Percentiles rank a stretch among this genome's conserved stretches.
Conservation (phyloP, 2,113 vertebrate species). For the Charadrius vociferus region DNA sequence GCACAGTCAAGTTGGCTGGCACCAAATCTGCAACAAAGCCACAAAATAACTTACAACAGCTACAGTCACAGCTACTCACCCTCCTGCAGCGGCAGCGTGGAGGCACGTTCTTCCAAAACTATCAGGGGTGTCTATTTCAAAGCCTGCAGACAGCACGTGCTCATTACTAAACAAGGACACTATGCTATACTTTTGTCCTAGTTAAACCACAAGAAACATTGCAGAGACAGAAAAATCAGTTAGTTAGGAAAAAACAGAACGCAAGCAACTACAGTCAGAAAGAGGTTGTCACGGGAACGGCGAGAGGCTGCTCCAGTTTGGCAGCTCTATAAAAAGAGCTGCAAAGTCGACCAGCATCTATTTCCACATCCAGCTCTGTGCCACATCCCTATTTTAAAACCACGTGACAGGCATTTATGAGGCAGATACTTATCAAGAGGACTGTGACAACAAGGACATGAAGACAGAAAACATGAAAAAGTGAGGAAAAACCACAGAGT, state of each 20-base stretch:
- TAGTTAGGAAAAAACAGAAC: constrained; percentile 74
- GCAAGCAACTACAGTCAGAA: constrained; percentile 75
- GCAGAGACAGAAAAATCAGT: constrained; percentile 84
- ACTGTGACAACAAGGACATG: constrained; percentile 18
- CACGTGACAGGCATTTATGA: constrained; percentile 40
- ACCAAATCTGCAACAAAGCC: background rate
- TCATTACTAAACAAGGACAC: constrained; percentile 93
- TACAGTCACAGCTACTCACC: constrained; percentile 78
- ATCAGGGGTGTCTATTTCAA: constrained; percentile 97
- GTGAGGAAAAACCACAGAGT: background rate
- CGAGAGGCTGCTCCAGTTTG: constrained; percentile 55
- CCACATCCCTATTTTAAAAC: constrained; percentile 42
- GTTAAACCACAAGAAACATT: constrained; percentile 81
- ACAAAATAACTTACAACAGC: background rate
- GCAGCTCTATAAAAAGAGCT: constrained; percentile 62
- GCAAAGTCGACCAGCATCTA: constrained; percentile 37
- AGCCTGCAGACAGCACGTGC: constrained; percentile 97
- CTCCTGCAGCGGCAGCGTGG: constrained; percentile 95
- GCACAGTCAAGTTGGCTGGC: background rate
- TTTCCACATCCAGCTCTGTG: constrained; percentile 47
- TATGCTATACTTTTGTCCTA: constrained; percentile 94
- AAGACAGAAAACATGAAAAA: constrained; percentile 47
- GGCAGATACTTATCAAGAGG: constrained; percentile 24
- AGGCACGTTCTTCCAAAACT: constrained; percentile 95
- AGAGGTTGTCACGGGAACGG: constrained; percentile 72